Evolutionary conservation across 2,888 invertebrate species (phyloP).

Genomic region (Erpobdella octoculata): DNA sequence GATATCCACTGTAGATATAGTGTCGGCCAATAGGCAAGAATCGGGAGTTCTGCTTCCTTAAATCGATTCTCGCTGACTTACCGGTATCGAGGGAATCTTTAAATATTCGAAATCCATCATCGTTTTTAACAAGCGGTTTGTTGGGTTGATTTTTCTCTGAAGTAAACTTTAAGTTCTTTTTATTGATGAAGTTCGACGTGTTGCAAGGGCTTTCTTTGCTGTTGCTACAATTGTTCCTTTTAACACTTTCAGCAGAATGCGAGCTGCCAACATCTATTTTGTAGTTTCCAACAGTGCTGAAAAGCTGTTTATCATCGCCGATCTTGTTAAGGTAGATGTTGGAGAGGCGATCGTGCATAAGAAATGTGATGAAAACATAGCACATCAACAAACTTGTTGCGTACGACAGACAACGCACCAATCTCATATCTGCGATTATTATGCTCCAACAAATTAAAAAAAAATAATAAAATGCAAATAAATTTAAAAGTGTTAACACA

Average conservation of each 20-base stretch:
- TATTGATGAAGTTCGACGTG: neutral
- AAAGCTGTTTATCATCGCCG: neutral
- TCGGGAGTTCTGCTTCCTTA: neutral
- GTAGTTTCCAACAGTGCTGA: neutral
- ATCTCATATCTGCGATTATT: too few relatives aligned
- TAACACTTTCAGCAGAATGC: too few relatives aligned
- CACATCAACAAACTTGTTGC: neutral
- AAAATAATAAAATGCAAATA: too few relatives aligned
- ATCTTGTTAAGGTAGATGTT: neutral
- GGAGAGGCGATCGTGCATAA: neutral
- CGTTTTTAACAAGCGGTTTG: neutral
- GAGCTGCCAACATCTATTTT: too few relatives aligned
- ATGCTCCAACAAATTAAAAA: too few relatives aligned
- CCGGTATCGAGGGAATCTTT: neutral
- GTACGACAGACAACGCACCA: neutral
- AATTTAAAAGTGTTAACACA: too few relatives aligned
- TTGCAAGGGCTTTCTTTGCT: neutral
- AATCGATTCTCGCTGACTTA: neutral
- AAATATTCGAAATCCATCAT: neutral
- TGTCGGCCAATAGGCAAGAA: conserved; percentile 29
- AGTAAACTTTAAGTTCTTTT: neutral
- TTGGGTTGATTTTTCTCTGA: too few relatives aligned
- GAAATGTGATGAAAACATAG: neutral
- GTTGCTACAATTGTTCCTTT: too few relatives aligned
- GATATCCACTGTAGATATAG: conserved; percentile 33